Conservation (phyloP, 2,113 vertebrate genomes). For the Strigops habroptila region DNA sequence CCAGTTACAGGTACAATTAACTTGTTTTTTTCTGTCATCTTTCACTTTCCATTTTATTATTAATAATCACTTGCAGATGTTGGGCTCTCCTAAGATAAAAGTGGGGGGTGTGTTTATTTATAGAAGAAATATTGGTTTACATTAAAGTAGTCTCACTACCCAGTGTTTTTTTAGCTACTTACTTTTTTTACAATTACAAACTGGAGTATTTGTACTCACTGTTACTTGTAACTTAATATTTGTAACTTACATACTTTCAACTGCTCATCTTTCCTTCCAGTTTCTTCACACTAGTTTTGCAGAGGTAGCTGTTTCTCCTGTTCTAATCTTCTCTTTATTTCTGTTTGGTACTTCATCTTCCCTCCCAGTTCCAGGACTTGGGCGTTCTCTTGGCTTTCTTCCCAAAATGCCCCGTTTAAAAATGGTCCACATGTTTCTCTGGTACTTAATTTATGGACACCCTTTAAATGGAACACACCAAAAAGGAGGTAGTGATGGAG, state of each 20-base stretch:
- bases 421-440: conserved; percentile 85
- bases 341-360: neutral
- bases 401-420: conserved; percentile 95
- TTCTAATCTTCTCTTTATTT: neutral
- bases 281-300: neutral
- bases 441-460: conserved; percentile 91
- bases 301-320: neutral
- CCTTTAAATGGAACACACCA: conserved; percentile 46
- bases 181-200: neutral
- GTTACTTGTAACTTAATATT: neutral
- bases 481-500: neutral
- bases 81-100: neutral
- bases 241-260: neutral
- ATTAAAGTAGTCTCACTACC: neutral
- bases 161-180: neutral
- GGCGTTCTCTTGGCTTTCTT: conserved; percentile 87
- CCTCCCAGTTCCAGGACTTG: conserved; percentile 84
- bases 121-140: neutral
- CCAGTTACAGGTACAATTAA: conserved; percentile 78
- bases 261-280: neutral
- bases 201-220: neutral
- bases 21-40: neutral
- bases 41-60: neutral
- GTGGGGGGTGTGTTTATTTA: neutral
- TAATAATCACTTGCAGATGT: neutral